These are phyloP conservation scores for Brachyrhaphis roseni DNA, from an alignment of 2,797 vertebrate genomes.

Conservation along the genomic window DNA sequence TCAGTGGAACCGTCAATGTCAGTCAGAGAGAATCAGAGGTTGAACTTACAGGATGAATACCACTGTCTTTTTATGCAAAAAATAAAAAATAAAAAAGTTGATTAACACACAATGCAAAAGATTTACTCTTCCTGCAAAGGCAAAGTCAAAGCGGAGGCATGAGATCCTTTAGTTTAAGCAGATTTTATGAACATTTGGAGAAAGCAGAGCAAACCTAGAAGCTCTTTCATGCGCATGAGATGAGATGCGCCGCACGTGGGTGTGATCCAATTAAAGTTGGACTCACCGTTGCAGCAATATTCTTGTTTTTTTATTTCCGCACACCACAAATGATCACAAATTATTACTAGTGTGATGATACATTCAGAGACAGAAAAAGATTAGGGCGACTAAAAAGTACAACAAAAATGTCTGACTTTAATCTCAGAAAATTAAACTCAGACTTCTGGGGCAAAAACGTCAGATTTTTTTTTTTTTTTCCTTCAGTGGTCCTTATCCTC, in stretches of 20 bases:
- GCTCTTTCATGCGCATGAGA: not conserved
- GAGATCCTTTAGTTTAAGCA: not conserved
- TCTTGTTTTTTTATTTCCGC: not conserved
- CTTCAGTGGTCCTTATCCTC: too few relatives aligned
- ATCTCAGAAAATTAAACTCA: too few relatives aligned
- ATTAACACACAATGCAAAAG: conserved; percentile 8
- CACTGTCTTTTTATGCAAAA: conserved; percentile 16
- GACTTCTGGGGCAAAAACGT: too few relatives aligned
- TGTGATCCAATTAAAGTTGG: not conserved
- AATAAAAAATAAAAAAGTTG: not conserved
- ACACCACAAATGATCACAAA: not conserved
- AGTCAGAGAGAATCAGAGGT: conserved; percentile 30
- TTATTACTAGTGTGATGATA: not conserved
- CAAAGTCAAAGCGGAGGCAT: not conserved
- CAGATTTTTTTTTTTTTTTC: too few relatives aligned
- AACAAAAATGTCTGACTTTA: too few relatives aligned
- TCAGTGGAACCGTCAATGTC: conserved; percentile 45
- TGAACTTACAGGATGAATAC: conserved; percentile 32
- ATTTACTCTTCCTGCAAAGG: conserved; percentile 1
- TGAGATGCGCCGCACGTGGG: not conserved
- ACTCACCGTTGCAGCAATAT: not conserved
- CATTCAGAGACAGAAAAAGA: too few relatives aligned
- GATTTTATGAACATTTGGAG: not conserved
- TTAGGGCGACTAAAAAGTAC: too few relatives aligned
- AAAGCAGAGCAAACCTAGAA: not conserved